Percentiles rank a stretch among this genome's conserved stretches.
phyloP scores from a whole-genome alignment of 2,113 vertebrate genomes.

The Proteles cristata region DNA sequence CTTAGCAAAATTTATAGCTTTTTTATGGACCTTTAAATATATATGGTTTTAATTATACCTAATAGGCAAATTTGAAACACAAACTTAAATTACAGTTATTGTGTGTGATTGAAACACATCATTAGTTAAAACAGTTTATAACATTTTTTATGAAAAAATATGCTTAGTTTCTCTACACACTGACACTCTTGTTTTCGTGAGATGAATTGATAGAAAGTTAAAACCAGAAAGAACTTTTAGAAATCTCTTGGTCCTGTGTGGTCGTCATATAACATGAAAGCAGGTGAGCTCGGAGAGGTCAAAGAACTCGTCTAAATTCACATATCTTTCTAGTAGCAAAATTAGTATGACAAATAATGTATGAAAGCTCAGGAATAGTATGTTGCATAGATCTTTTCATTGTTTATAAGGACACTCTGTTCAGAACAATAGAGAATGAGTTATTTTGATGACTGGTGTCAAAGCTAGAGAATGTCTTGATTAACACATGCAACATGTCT shows the following conservation, averaged over 20 bases:
- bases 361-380: neutral
- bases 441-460: conserved; percentile 52
- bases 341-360: conserved; percentile 46
- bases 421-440: conserved; percentile 43
- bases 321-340: conserved; percentile 48
- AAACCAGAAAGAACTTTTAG: conserved; percentile 26
- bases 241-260: conserved; percentile 39
- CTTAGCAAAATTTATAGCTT: conserved; percentile 20
- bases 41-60: conserved; percentile 51
- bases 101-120: conserved; percentile 39
- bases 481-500: conserved; percentile 33
- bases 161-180: conserved; percentile 9
- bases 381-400: conserved; percentile 50
- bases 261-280: conserved; percentile 21
- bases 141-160: conserved; percentile 53
- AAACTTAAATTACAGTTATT: conserved; percentile 43
- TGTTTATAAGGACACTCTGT: conserved; percentile 36
- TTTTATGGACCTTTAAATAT: conserved; percentile 36
- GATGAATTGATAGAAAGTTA: conserved; percentile 51
- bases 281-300: conserved; percentile 24
- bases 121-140: conserved; percentile 51
- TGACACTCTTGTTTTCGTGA: conserved; percentile 58
- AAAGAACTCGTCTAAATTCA: conserved; percentile 35
- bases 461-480: conserved; percentile 45
- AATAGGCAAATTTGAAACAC: conserved; percentile 35